These are phyloP conservation scores for Acrossocheilus fasciatus DNA, from an alignment of 2,797 vertebrate genomes.

Conservation along the genomic window DNA sequence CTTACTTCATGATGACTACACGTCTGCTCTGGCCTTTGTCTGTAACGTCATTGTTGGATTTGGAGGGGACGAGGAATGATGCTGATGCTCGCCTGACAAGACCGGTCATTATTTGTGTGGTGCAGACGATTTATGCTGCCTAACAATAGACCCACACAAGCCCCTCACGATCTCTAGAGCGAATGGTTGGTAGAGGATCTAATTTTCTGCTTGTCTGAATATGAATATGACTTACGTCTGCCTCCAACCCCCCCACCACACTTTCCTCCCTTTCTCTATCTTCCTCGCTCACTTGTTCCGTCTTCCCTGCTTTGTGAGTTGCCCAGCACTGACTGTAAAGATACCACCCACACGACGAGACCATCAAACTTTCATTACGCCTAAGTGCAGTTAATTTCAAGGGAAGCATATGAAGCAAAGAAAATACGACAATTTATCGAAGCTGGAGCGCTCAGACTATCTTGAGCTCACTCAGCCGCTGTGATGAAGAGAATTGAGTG, in stretches of 20 bases:
- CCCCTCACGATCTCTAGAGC: constrained; percentile 73
- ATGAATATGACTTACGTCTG: constrained; percentile 77
- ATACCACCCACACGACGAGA: constrained; percentile 45
- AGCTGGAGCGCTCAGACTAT: constrained; percentile 24
- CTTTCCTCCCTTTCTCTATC: constrained; percentile 66
- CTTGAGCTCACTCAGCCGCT: constrained; percentile 13
- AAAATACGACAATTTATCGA: constrained; percentile 41
- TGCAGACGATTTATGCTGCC: constrained; percentile 72
- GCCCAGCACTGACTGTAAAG: constrained; percentile 33
- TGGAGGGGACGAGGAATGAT: constrained; percentile 16
- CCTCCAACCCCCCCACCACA: constrained; percentile 65
- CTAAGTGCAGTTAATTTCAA: constrained; percentile 60
- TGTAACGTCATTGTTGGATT: not conserved
- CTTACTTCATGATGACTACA: not conserved
- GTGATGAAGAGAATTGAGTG: constrained; percentile 11
- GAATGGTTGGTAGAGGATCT: constrained; percentile 74
- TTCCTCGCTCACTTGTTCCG: constrained; percentile 44
- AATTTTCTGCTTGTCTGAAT: constrained; percentile 87
- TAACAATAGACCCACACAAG: constrained; percentile 77
- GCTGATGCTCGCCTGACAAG: constrained; percentile 39
- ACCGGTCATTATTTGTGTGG: constrained; percentile 63
- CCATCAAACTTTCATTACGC: constrained; percentile 60
- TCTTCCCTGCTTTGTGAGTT: constrained; percentile 18
- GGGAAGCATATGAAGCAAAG: constrained; percentile 54
- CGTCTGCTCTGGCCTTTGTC: constrained; percentile 1